Evolutionary conservation across 1,140 invertebrate species (phyloP), one percentile per base, ranked within the genome.

Genomic region (Drosophila auraria): DNA sequence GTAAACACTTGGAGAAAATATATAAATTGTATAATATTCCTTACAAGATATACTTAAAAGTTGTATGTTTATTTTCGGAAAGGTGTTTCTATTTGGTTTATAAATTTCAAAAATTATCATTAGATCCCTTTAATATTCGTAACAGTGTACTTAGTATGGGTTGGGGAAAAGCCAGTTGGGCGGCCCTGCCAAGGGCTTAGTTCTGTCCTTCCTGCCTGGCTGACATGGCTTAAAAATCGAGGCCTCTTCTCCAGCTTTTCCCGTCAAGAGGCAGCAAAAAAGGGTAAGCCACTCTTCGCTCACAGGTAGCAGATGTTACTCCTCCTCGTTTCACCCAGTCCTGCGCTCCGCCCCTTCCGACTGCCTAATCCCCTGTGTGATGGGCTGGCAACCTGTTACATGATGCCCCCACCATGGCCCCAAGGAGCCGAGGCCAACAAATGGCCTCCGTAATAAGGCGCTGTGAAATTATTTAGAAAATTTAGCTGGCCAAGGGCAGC

Each of bases 221-320:
- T 87, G 83, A 87, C 84, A 80, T 77, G 83, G 83, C 83, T 87
- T 87, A 87, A 82, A 83, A 87, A 83, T 87, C 77, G 69, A 83
- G 83, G 76, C 63, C 78, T 76, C 58, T 63, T 36, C 77, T 38
- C 14, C 40, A 57, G 49, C 57, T 47, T 44, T 71, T 36, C 17
- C 76, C 45, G 33, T 66, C 64, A 62, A 61, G 60, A 49, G 71
- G 25, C 47, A 25, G 60, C 14, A 38, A 25, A 83, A 87, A 87
- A 83, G 83, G 80, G 77, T 87, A 87, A 78, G 62, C 73, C 50
- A 78, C 64, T 77, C 74, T 51, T 69, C 74, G 57, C 64, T 62
- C 75, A 70, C 49, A 69, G 71, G 76, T 68, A 83, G 69, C 84
- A 89, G 70, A 74, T 87, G 84, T 54, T 80, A 74, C 77, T 69